phyloP scores from a whole-genome alignment of 2,888 invertebrate species.

The Oscheius sp. region DNA sequence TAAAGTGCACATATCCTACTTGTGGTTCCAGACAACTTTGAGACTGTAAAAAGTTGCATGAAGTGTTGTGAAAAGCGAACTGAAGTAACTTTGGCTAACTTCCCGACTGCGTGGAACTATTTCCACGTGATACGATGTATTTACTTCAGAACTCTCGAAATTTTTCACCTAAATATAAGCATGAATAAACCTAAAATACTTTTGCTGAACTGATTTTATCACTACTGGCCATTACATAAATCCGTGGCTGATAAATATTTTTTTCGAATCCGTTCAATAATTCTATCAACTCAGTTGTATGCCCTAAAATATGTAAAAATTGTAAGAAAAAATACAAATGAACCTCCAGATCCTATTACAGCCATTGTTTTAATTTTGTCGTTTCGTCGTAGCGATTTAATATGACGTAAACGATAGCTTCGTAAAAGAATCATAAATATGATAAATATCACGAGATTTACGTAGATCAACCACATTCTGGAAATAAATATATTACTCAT shows the following conservation, averaged over 20 bases:
- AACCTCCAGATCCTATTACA: conserved; percentile 22
- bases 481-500: neutral
- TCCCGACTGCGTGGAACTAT: conserved; percentile 80
- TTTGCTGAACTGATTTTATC: conserved; percentile 62
- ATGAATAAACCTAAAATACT: conserved; percentile 32
- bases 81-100: conserved; percentile 85
- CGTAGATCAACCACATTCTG: conserved; percentile 1
- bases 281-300: conserved; percentile 91
- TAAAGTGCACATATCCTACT: conserved; percentile 73
- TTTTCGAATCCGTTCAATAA: conserved; percentile 77
- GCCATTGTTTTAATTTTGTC: neutral
- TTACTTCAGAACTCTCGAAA: neutral
- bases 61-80: conserved; percentile 83
- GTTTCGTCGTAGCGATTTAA: neutral
- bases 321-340: neutral
- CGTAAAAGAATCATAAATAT: neutral
- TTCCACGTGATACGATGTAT: conserved; percentile 35
- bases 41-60: conserved; percentile 78
- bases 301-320: conserved; percentile 76
- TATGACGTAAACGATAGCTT: neutral
- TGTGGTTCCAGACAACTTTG: conserved; percentile 88
- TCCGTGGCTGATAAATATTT: conserved; percentile 31
- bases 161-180: neutral
- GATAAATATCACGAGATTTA: neutral
- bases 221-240: conserved; percentile 71